Percentiles rank a stretch among this genome's conserved stretches.
Conservation (phyloP, 2,888 invertebrate genomes). For the Ryuthela nishihirai region DNA sequence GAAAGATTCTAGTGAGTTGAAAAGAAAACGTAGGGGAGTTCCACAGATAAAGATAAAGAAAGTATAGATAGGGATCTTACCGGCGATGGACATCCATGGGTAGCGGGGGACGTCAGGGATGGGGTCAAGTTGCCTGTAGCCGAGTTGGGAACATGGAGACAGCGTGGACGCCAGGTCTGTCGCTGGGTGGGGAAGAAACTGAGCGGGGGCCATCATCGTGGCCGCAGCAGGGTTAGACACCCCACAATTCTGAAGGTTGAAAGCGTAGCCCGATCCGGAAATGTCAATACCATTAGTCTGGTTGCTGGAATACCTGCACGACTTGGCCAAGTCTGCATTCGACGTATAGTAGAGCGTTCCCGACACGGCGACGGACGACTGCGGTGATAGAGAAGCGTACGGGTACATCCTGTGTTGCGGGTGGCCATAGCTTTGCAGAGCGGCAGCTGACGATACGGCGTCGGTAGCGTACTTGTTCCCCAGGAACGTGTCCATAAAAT, state of each 20-base stretch:
- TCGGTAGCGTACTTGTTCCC: slow-evolving; percentile 76
- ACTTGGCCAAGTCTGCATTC: slow-evolving; percentile 67
- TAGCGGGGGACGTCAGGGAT: slow-evolving; percentile 76
- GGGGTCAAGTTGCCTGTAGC: slow-evolving; percentile 57
- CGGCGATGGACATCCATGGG: slow-evolving; percentile 96
- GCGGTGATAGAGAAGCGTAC: slow-evolving; percentile 73
- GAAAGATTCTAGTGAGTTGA: no score
- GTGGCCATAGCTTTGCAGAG: slow-evolving; percentile 55
- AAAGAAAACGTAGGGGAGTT: no score
- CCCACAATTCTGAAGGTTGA: slow-evolving; percentile 44
- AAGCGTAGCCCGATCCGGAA: slow-evolving; percentile 42
- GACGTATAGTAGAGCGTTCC: slow-evolving; percentile 55
- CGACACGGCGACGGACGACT: slow-evolving; percentile 63
- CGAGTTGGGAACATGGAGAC: slow-evolving; percentile 67
- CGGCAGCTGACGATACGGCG: slow-evolving; percentile 55
- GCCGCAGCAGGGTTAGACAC: slow-evolving; percentile 59
- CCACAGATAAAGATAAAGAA: neutral
- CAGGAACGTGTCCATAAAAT: slow-evolving; percentile 97
- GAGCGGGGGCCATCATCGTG: slow-evolving; percentile 74
- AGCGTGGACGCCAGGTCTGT: slow-evolving; percentile 61
- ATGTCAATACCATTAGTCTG: slow-evolving; percentile 46
- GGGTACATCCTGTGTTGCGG: slow-evolving; percentile 77
- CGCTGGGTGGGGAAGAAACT: slow-evolving; percentile 75
- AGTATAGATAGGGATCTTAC: slow-evolving; percentile 58
- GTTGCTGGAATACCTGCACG: slow-evolving; percentile 63